Evolutionary conservation across 2,113 vertebrate species (phyloP).

Genomic region (Pardalotus punctatus): DNA sequence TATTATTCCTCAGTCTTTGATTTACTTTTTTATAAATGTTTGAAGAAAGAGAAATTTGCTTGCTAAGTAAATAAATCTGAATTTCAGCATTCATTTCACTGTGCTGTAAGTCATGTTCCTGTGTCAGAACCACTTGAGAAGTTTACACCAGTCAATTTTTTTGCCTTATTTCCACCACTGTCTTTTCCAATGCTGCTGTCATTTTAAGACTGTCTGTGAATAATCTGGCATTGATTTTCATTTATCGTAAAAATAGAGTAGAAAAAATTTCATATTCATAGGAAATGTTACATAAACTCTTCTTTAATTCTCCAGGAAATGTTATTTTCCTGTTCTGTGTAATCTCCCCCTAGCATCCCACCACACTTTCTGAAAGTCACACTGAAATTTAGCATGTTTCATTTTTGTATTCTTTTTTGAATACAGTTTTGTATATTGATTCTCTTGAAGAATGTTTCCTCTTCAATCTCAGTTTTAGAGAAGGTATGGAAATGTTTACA

Average conservation of each 20-base stretch:
- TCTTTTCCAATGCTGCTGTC: not conserved
- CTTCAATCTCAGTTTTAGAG: not conserved
- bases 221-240: not conserved
- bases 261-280: not conserved
- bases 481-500: not conserved
- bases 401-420: not conserved
- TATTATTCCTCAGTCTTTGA: not conserved
- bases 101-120: not conserved
- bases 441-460: not conserved
- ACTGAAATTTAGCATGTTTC: not conserved
- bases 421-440: not conserved
- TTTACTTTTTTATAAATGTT: not conserved
- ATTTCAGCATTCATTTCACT: not conserved
- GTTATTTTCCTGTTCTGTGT: not conserved
- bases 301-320: not conserved
- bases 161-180: not conserved
- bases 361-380: not conserved
- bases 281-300: not conserved
- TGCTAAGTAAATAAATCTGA: not conserved
- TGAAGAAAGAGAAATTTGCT: not conserved
- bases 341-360: not conserved
- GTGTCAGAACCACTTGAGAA: not conserved
- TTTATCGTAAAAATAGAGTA: not conserved
- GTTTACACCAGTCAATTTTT: not conserved
- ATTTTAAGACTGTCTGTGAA: not conserved